Evolutionary conservation across 1,140 invertebrate genomes (phyloP).

Genomic region (Tetramorium alpestre): DNA sequence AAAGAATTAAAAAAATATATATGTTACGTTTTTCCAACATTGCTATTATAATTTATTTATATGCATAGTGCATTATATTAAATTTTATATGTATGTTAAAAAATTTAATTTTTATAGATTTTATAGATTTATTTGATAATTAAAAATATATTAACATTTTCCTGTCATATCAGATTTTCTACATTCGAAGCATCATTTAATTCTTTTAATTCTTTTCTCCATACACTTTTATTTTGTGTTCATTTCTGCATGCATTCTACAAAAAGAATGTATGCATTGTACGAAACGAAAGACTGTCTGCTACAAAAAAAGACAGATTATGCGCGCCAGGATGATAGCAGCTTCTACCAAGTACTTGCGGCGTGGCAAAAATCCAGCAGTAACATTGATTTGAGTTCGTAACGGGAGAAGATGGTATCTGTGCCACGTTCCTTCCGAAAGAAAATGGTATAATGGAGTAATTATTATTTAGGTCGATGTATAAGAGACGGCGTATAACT

Average conservation of each 20-base stretch:
- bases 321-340: conserved; percentile 2
- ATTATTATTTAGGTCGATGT: conserved; percentile 65
- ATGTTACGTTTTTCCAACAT: not conserved
- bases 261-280: not conserved
- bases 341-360: conserved; percentile 18
- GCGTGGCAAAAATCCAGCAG: conserved; percentile 38
- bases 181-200: not conserved
- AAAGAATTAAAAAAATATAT: not conserved
- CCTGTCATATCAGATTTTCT: not conserved
- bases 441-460: conserved; percentile 36
- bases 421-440: conserved; percentile 33
- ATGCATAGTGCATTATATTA: not conserved
- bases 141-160: not conserved
- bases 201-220: not conserved
- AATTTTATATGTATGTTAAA: not conserved
- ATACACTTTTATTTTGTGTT: not conserved
- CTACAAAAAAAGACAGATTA: not conserved
- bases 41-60: not conserved
- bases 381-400: conserved; percentile 32
- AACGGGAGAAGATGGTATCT: conserved; percentile 56
- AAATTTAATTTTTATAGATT: not conserved
- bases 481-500: not conserved
- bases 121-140: not conserved
- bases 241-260: not conserved
- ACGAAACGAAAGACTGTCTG: not conserved